Evolutionary conservation across 2,113 vertebrate species (phyloP).

Genomic region (Cynopterus brachyotis): DNA sequence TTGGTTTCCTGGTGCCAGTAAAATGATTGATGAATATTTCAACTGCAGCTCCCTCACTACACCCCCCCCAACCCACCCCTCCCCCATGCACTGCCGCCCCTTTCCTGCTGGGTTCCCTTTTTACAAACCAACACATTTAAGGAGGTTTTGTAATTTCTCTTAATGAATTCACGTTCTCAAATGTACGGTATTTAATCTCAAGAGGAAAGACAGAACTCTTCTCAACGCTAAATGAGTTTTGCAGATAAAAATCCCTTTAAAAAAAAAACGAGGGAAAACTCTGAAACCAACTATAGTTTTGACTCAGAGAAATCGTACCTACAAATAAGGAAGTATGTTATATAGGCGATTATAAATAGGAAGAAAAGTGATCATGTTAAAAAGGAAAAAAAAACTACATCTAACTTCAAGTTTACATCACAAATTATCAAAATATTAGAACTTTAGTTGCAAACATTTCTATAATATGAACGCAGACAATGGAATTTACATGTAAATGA

Average conservation of each 20-base stretch:
- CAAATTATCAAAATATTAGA: neutral
- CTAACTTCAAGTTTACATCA: constrained; percentile 23
- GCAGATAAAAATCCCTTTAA: constrained; percentile 40
- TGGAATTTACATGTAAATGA: constrained; percentile 35
- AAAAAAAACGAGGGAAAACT: constrained; percentile 49
- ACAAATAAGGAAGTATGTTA: constrained; percentile 36
- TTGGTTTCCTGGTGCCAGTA: constrained; percentile 88
- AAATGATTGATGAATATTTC: constrained; percentile 90
- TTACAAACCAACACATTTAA: constrained; percentile 74
- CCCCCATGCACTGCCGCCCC: constrained; percentile 70
- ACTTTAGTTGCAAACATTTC: constrained; percentile 29
- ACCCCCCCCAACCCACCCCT: neutral
- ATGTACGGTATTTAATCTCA: constrained; percentile 78
- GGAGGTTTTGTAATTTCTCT: constrained; percentile 66
- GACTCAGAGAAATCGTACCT: constrained; percentile 15
- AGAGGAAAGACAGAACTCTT: constrained; percentile 52
- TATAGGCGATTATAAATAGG: neutral
- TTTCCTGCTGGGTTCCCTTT: constrained; percentile 84
- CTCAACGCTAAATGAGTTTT: constrained; percentile 24
- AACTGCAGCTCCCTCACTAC: constrained; percentile 45
- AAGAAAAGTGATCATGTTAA: constrained; percentile 7
- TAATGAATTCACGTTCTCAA: constrained; percentile 70
- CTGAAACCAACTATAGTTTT: constrained; percentile 48
- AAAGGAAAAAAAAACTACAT: neutral
- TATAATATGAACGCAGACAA: neutral